Base-by-base conservation (phyloP, 2,113 vertebrate species). In the Lucifuga dentata region DNA sequence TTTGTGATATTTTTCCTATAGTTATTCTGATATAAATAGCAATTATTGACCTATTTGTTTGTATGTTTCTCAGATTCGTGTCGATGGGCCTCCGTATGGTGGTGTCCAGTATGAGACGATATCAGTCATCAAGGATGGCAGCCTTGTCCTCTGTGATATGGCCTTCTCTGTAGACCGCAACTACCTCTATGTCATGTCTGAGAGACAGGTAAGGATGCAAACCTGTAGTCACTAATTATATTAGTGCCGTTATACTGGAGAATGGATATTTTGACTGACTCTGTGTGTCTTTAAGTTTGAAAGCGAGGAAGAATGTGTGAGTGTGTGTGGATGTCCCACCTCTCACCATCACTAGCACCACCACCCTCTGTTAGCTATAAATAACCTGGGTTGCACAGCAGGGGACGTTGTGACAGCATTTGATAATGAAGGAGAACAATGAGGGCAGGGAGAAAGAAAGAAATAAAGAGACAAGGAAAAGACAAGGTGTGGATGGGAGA, bases 101-200 rank as follows among this genome's bases (percentile, higher is more conserved):
- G 96, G 96, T 0, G 92, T 96, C 62, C 98, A 98, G 83, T 99
- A 99, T 0, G 98, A 99, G 88, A 95, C 93, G 3, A 75, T 98
- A 72, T 71, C 93, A 0, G 94, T 98, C 60, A 94, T 96, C 87
- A 96, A 96, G 89, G 96, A 99, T 0, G 94, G 95, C 35, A 96
- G 95, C 86, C 91, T 94, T 0, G 83, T 99, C 68, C 95, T 99
- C 57, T 88, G 95, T 53, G 98, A 99, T 76, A 99, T 99, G 96
- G 97, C 95, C 67, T 99, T 99, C 90, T 98, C 97, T 19, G 85
- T 87, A 0, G 94, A 98, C 74, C 91, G 93, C 67, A 95, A 91
- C 90, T 96, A 93, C 83, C 93, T 99, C 64, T 99, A 99, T 5
- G 74, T 97, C 69, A 97, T 99, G 97, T 95, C 98, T 0, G 96